A percentile compares a stretch with the other conserved stretches of the same genome.
phyloP scores from a whole-genome alignment of 2,888 invertebrate genomes.

The Pristionchus fissidentatus region DNA sequence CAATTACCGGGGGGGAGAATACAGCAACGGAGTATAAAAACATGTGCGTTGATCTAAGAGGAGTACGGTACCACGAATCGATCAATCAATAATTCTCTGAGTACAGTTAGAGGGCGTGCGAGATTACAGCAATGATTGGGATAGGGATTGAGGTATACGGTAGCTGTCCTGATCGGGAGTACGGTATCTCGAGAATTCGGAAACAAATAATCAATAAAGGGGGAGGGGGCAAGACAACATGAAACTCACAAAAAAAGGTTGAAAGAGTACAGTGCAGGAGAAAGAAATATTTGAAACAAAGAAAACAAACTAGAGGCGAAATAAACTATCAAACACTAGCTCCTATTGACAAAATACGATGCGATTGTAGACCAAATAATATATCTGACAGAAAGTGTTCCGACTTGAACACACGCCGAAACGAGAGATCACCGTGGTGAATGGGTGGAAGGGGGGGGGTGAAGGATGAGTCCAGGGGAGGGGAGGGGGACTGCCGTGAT shows the following conservation, averaged over 20 bases:
- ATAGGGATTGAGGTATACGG: neutral
- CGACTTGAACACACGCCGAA: too few relatives aligned
- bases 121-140: conserved; percentile 12
- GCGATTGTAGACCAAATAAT: neutral
- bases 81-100: conserved; percentile 28
- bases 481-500: too few relatives aligned
- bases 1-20: neutral
- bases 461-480: neutral
- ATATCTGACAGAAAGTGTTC: too few relatives aligned
- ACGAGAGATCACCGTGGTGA: neutral
- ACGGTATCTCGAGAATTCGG: neutral
- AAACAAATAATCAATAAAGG: neutral
- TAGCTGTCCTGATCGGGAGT: neutral
- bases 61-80: conserved; percentile 11
- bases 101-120: too few relatives aligned
- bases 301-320: neutral
- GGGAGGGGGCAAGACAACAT: conserved; percentile 14
- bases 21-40: neutral
- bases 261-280: neutral
- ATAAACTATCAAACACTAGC: neutral
- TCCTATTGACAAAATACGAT: neutral
- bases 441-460: neutral
- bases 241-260: neutral
- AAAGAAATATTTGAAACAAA: neutral
- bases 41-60: neutral